A percentile compares a stretch with the other conserved stretches of the same genome.
These are phyloP conservation scores for Perccottus glenii DNA, from an alignment of 2,113 vertebrate genomes.

Conservation along the genomic window DNA sequence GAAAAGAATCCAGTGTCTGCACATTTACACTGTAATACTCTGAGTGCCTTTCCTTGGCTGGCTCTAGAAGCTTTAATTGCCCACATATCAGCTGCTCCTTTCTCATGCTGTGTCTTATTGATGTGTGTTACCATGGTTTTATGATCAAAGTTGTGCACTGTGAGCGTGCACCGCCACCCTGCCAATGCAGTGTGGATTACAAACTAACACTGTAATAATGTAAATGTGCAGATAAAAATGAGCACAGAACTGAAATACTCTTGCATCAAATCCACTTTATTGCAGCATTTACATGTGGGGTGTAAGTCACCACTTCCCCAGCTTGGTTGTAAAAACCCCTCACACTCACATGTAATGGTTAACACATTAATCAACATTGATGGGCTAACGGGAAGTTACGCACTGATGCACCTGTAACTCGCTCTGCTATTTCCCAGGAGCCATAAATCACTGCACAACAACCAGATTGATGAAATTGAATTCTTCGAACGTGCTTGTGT, in stretches of 20 bases:
- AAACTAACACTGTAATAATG: conserved; percentile 6
- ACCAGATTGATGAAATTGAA: conserved; percentile 69
- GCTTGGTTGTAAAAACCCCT: conserved; percentile 17
- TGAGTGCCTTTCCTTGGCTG: conserved; percentile 16
- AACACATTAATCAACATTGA: conserved; percentile 63
- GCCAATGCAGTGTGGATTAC: conserved; percentile 13
- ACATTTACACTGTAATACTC: conserved; percentile 5
- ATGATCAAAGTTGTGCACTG: conserved; percentile 47
- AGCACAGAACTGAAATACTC: conserved; percentile 13
- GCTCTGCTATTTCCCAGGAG: conserved; percentile 38
- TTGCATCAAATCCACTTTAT: conserved; percentile 28
- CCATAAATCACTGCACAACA: conserved; percentile 66
- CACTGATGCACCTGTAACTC: conserved; percentile 72
- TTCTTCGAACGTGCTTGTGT: conserved; percentile 31
- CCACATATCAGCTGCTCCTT: conserved; percentile 59
- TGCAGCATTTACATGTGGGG: conserved; percentile 37
- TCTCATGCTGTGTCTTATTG: conserved; percentile 22
- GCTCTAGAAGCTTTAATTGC: conserved; percentile 56
- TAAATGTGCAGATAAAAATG: conserved; percentile 24
- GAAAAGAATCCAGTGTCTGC: neutral
- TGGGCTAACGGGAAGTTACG: conserved; percentile 48
- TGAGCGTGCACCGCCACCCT: neutral
- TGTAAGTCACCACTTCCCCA: conserved; percentile 36
- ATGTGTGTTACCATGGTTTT: conserved; percentile 72
- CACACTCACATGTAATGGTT: conserved; percentile 24